Evolutionary conservation across 1,140 invertebrate species (phyloP), one percentile per base, ranked within the genome.

Genomic region (Streblospio benedicti): DNA sequence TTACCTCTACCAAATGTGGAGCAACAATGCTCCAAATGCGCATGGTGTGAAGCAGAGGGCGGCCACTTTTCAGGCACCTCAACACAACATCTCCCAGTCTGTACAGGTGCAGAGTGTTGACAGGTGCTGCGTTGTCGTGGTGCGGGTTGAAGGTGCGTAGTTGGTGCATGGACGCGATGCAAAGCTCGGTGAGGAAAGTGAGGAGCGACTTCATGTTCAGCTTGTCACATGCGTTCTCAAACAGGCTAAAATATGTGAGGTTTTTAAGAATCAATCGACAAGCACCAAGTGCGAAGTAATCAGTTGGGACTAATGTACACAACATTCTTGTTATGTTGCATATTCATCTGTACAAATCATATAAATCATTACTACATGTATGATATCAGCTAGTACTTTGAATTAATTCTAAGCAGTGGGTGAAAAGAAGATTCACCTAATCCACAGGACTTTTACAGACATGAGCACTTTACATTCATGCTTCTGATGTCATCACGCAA

Each of bases 11-110:
- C 60, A 93, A 86, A 78, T 93, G 90, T 0, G 90, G 88, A 2
- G 90, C 89, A 4, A 90, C 85, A 2, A 91, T 87, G 57, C 87
- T 89, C 91, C 91, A 95, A 14, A 89, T 81, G 64, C 86, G 86
- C 84, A 95, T 90, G 20, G 92, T 85, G 70, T 95, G 92, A 47
- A 93, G 84, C 27, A 95, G 77, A 0, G 92, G 91, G 5, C 92
- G 76, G 0, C 90, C 88, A 65, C 90, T 90, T 61, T 88, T 83
- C 0, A 91, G 85, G 53, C 90, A 89, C 66, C 89, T 87, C 56
- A 94, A 77, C 65, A 93, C 88, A 0, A 92, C 87, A 74, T 93
- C 89, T 0, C 89, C 89, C 32, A 92, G 83, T 41, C 91, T 80
- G 67, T 88, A 86, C 1, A 95, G 74, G 0, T 93, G 82, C n/a